A percentile compares a stretch with the other conserved stretches of the same genome.
Conservation (phyloP, 2,888 invertebrate genomes). For the Chymomyza caudatula region DNA sequence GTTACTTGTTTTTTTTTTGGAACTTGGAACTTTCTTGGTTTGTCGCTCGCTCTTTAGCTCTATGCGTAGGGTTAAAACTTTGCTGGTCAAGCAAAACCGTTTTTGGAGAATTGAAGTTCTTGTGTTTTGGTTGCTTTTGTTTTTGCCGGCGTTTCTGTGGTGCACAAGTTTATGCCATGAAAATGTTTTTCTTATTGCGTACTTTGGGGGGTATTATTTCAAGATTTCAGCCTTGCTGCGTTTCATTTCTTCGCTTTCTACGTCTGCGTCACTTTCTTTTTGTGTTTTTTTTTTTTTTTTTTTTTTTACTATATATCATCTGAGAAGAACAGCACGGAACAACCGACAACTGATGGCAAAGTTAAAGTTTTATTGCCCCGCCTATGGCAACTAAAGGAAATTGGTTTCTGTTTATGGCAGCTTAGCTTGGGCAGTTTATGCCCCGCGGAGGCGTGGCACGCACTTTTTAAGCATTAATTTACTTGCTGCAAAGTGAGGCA, state of each 20-base stretch:
- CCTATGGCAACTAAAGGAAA: constrained; percentile 25
- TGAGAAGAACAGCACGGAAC: background rate
- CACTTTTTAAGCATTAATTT: constrained; percentile 36
- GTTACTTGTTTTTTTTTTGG: background rate
- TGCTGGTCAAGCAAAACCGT: background rate
- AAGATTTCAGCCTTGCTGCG: constrained; percentile 20
- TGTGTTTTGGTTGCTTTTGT: background rate
- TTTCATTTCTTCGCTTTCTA: background rate
- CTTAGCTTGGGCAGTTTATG: constrained; percentile 41
- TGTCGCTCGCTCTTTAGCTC: constrained; percentile 3
- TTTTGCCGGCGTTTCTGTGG: constrained; percentile 13
- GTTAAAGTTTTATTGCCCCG: constrained; percentile 54
- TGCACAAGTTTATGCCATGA: constrained; percentile 33
- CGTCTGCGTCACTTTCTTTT: background rate
- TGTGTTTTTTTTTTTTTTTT: background rate
- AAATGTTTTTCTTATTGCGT: constrained; percentile 50
- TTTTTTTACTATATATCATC: background rate
- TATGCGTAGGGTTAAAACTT: constrained; percentile 19
- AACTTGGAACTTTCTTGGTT: background rate
- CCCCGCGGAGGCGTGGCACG: background rate
- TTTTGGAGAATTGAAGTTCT: background rate
- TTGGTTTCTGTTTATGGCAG: constrained; percentile 16
- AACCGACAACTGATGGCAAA: constrained; percentile 5
- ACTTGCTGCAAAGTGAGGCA: constrained; percentile 12
- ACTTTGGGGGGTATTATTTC: constrained; percentile 60